Evolutionary conservation across 2,113 vertebrate species (phyloP).

Genomic region (Saiga tatarica): DNA sequence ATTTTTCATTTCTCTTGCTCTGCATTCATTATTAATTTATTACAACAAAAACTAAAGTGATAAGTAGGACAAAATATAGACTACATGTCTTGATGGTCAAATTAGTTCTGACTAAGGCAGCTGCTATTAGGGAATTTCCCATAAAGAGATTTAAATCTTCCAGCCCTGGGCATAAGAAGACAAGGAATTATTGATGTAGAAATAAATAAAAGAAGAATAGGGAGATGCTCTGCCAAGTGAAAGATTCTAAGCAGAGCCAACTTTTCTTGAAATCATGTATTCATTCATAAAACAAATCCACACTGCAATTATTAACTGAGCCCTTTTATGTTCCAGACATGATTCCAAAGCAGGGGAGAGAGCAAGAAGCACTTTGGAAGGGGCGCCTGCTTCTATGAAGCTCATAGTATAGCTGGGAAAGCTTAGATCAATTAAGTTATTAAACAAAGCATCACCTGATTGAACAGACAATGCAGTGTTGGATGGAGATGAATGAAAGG

Average conservation of each 20-base stretch:
- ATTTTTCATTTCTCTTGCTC: conserved; percentile 4
- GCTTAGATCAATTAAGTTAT: not conserved
- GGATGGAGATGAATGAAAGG: not conserved
- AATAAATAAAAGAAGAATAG: conserved; percentile 48
- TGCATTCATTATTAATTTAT: not conserved
- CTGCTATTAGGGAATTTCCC: conserved; percentile 37
- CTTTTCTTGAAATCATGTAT: conserved; percentile 33
- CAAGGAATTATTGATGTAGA: conserved; percentile 34
- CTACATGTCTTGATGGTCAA: not conserved
- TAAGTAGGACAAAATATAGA: not conserved
- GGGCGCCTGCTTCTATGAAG: not conserved
- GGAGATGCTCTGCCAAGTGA: conserved; percentile 34
- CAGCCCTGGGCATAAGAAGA: not conserved
- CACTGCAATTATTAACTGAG: conserved; percentile 22
- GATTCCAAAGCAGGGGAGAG: not conserved
- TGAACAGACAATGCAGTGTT: not conserved
- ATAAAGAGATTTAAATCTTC: not conserved
- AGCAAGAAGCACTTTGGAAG: not conserved
- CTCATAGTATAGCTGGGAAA: not conserved
- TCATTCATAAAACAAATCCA: conserved; percentile 52
- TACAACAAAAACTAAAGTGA: not conserved
- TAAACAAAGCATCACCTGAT: not conserved
- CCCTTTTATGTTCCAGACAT: not conserved
- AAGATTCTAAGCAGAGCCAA: conserved; percentile 1
- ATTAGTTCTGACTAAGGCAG: conserved; percentile 22